Base-by-base conservation (phyloP, 2,888 invertebrate genomes). In the Epicampocera succincta region DNA sequence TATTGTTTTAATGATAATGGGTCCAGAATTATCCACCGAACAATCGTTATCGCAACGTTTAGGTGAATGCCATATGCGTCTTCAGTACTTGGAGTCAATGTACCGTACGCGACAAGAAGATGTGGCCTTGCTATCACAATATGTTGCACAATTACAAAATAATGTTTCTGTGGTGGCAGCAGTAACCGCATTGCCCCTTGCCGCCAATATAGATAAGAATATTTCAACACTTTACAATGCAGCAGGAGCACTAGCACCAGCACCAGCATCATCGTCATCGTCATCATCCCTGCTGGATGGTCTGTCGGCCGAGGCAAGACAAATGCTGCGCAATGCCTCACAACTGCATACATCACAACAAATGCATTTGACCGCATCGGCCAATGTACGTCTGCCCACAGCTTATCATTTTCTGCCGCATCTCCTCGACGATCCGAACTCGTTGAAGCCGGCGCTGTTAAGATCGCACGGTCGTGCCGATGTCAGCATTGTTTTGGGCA, bases 381-480 rank as follows among this genome's bases (percentile, higher is more conserved):
- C 84, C 12, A 91, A 91, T 84, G 91, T 96, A 52, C 93, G 95
- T 78, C 91, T 95, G 76, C 96, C 97, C 1, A 95, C 96, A 82
- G 94, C 96, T 78, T 96, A 95, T 90, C 95, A 96, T 88, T 96
- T 97, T 88, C 92, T 98, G 85, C 98, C 98, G 1, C 97, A 98
- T 90, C 92, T 98, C 54, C 92, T 96, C 84, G 94, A 95, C 83
- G 94, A 96, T 88, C 94, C 95, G 0, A 92, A 93, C 83, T 96
- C 96, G 86, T 91, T 97, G 72, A 93, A 94, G 74, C 96, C 98
- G 1, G 95, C 95, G 11, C 95, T 95, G 89, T 92, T 95, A 85
- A 92, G 96, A 90, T 95, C 95, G 40, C 94, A 94, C 83, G 95
- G 94, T 3, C 92, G 96, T 74, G 92, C 92, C 9, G 95, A 95